A percentile compares a stretch with the other conserved stretches of the same genome.
phyloP scores from a whole-genome alignment of 2,888 invertebrate genomes.

The Agonopterix alstromeriana region DNA sequence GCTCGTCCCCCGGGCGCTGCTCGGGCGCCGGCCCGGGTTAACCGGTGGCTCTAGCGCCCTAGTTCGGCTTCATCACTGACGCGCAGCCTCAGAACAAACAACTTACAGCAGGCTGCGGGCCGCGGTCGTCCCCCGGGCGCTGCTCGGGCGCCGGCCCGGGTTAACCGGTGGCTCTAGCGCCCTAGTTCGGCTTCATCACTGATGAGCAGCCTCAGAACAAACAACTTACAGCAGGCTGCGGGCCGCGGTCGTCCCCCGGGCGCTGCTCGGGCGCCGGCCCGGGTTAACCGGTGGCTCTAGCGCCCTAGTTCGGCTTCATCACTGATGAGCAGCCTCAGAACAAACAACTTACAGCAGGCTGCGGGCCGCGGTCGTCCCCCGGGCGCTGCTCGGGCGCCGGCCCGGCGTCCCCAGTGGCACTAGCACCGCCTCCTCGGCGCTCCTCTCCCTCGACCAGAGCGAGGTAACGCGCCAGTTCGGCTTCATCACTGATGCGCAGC shows the following conservation, averaged over 20 bases:
- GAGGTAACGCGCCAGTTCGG: slow-evolving; percentile 69
- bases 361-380: slow-evolving; percentile 34
- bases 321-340: slow-evolving; percentile 73
- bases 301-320: slow-evolving; percentile 81
- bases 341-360: slow-evolving; percentile 31
- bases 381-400: slow-evolving; percentile 11
- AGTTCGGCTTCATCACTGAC: too few species aligned
- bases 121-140: too few species aligned
- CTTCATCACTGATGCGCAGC: slow-evolving; percentile 89
- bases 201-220: too few species aligned
- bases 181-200: too few species aligned
- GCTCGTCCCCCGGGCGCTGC: too few species aligned
- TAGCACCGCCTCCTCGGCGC: slow-evolving; percentile 49
- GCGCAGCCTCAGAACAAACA: too few species aligned
- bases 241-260: slow-evolving; percentile 28
- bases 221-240: slow-evolving; percentile 38
- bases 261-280: slow-evolving; percentile 17
- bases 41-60: too few species aligned
- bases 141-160: too few species aligned
- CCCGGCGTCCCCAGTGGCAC: slow-evolving; percentile 49
- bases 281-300: slow-evolving; percentile 48
- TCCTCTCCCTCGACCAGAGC: slow-evolving; percentile 67
- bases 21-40: too few species aligned
- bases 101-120: too few species aligned
- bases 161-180: too few species aligned